phyloP scores from a whole-genome alignment of 2,113 vertebrate species.

The Acinonyx jubatus region DNA sequence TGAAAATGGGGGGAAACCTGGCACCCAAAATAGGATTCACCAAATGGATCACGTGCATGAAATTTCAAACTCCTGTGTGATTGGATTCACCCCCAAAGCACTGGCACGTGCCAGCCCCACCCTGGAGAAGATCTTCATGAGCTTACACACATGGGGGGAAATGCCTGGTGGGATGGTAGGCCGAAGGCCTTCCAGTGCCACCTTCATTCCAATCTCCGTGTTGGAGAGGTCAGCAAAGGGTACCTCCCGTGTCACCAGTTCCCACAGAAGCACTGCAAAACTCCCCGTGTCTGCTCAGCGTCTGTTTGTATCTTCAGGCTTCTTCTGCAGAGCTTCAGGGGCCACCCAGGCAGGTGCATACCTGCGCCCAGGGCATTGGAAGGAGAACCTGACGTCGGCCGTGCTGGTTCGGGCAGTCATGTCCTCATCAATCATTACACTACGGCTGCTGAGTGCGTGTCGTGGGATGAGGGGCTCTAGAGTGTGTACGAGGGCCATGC shows the following conservation, averaged over 20 bases:
- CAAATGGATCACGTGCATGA: background rate
- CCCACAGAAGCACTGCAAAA: constrained; percentile 97
- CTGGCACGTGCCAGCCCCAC: background rate
- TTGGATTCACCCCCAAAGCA: background rate
- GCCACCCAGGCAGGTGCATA: constrained; percentile 98
- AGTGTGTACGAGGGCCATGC: constrained; percentile 98
- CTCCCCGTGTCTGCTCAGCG: constrained; percentile 99
- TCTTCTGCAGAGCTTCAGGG: constrained; percentile 98
- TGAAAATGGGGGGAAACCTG: background rate
- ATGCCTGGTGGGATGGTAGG: too few relatives aligned
- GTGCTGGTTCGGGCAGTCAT: constrained; percentile 99
- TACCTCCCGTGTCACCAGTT: constrained; percentile 97
- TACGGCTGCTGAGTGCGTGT: constrained; percentile 97
- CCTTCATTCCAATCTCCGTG: constrained; percentile 99
- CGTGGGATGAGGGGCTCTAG: constrained; percentile 97
- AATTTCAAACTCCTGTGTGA: background rate
- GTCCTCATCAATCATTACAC: constrained; percentile 98
- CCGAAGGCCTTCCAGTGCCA: constrained; percentile 87
- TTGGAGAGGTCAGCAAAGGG: constrained; percentile 98
- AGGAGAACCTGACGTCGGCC: constrained; percentile 98
- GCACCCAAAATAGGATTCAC: background rate
- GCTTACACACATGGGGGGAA: too few relatives aligned
- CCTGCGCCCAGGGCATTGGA: constrained; percentile 98
- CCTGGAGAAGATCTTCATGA: background rate
- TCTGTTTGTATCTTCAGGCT: constrained; percentile 97